Percentiles rank a stretch among this genome's conserved stretches.
Evolutionary conservation across 1,140 invertebrate genomes (phyloP).

Genomic region (Aphelinus atriplicis): DNA sequence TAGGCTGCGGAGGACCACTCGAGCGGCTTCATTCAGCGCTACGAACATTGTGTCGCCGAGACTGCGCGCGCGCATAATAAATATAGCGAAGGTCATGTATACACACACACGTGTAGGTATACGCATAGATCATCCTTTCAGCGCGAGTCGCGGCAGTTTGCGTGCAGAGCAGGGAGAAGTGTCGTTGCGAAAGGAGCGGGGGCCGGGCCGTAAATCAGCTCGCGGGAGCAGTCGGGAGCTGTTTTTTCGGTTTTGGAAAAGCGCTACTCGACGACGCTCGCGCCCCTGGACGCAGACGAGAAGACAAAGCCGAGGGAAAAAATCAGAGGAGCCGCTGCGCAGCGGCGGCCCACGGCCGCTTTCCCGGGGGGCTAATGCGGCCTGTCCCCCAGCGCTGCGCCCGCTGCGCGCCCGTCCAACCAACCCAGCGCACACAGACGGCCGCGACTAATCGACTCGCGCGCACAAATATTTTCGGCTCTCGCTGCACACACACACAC

Average conservation of each 20-base stretch:
- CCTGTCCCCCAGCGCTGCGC: constrained; percentile 7
- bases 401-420: not conserved
- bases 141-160: not conserved
- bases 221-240: not conserved
- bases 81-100: too few relatives aligned
- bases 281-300: not conserved
- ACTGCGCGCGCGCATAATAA: too few relatives aligned
- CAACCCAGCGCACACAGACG: constrained; percentile 1
- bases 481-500: too few relatives aligned
- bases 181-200: not conserved
- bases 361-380: constrained; percentile 28
- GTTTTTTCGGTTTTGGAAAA: constrained; percentile 9
- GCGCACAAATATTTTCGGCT: constrained; percentile 51
- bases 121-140: constrained; percentile 8
- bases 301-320: constrained; percentile 14
- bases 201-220: not conserved
- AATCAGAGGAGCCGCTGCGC: not conserved
- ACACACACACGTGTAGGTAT: too few relatives aligned
- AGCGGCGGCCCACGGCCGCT: not conserved
- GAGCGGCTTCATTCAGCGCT: too few relatives aligned
- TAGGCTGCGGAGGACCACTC: too few relatives aligned
- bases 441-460: constrained; percentile 52
- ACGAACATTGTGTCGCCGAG: too few relatives aligned
- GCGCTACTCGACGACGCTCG: not conserved
- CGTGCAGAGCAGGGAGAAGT: too few relatives aligned